phyloP scores from a whole-genome alignment of 1,140 invertebrate genomes.

The Drosophila willistoni region DNA sequence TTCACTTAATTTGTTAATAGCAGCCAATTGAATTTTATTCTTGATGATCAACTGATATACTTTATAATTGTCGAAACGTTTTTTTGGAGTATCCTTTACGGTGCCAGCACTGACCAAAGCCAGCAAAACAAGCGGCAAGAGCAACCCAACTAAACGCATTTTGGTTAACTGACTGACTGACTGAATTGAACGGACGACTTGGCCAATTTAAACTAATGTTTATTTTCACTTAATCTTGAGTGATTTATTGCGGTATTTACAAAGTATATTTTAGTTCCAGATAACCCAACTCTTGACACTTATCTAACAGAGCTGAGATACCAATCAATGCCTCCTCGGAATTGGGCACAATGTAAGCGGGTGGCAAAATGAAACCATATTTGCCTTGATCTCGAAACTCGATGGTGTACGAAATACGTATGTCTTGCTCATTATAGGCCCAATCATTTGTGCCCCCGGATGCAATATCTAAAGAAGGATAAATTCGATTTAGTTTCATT shows the following conservation, averaged over 20 bases:
- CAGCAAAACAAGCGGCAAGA: conserved; percentile 36
- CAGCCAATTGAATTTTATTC: conserved; percentile 53
- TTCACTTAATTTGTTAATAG: conserved; percentile 45
- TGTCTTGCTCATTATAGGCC: conserved; percentile 86
- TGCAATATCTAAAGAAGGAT: conserved; percentile 66
- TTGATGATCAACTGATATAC: conserved; percentile 55
- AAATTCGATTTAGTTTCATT: not conserved
- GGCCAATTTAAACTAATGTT: conserved; percentile 7
- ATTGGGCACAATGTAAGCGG: conserved; percentile 90
- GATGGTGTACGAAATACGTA: conserved; percentile 86
- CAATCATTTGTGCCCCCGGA: conserved; percentile 87
- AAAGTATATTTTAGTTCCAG: conserved; percentile 47
- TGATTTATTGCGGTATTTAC: conserved; percentile 50
- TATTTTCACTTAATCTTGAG: conserved; percentile 51
- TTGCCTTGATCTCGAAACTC: conserved; percentile 88
- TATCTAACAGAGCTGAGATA: conserved; percentile 88
- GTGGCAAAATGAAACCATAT: conserved; percentile 94
- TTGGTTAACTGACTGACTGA: conserved; percentile 20
- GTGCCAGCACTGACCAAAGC: conserved; percentile 45
- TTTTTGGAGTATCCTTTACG: conserved; percentile 31
- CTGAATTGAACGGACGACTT: conserved; percentile 9
- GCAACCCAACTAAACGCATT: conserved; percentile 60
- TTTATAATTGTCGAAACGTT: conserved; percentile 62
- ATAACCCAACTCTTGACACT: conserved; percentile 65
- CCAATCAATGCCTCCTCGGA: conserved; percentile 92